A percentile compares a stretch with the other conserved stretches of the same genome.
These are phyloP conservation scores for Drosophila engyochracea DNA, from an alignment of 2,888 invertebrate species.

Conservation along the genomic window DNA sequence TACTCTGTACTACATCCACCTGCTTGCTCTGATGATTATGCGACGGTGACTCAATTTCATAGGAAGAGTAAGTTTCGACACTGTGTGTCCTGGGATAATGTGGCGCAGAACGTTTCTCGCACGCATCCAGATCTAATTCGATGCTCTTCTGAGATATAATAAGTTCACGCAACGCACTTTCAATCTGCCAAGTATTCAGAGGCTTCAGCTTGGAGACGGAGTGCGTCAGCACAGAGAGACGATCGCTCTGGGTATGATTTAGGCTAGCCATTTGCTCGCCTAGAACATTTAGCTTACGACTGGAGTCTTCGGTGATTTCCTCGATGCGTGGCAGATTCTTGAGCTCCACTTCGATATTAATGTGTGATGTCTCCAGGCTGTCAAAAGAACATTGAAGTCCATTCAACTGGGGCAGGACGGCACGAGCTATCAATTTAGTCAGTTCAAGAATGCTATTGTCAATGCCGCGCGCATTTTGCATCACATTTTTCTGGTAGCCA, in stretches of 20 bases:
- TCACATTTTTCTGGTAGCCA: conserved; percentile 52
- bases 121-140: conserved; percentile 61
- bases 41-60: conserved; percentile 1
- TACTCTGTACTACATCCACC: background rate
- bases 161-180: conserved; percentile 57
- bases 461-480: conserved; percentile 41
- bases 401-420: conserved; percentile 60
- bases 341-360: conserved; percentile 65
- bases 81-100: conserved; percentile 4
- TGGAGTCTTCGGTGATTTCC: conserved; percentile 45
- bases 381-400: conserved; percentile 63
- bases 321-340: conserved; percentile 49
- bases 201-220: conserved; percentile 51
- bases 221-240: conserved; percentile 33
- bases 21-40: conserved; percentile 13
- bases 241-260: conserved; percentile 54
- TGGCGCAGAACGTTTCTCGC: conserved; percentile 20
- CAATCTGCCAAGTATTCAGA: conserved; percentile 57
- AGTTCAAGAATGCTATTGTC: conserved; percentile 54
- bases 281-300: conserved; percentile 36
- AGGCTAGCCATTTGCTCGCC: conserved; percentile 43
- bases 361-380: conserved; percentile 64
- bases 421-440: conserved; percentile 60
- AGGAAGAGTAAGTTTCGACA: background rate
- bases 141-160: conserved; percentile 69